A percentile compares a stretch with the other conserved stretches of the same genome.
phyloP scores from a whole-genome alignment of 2,888 invertebrate genomes.

The Melieria omissa region DNA sequence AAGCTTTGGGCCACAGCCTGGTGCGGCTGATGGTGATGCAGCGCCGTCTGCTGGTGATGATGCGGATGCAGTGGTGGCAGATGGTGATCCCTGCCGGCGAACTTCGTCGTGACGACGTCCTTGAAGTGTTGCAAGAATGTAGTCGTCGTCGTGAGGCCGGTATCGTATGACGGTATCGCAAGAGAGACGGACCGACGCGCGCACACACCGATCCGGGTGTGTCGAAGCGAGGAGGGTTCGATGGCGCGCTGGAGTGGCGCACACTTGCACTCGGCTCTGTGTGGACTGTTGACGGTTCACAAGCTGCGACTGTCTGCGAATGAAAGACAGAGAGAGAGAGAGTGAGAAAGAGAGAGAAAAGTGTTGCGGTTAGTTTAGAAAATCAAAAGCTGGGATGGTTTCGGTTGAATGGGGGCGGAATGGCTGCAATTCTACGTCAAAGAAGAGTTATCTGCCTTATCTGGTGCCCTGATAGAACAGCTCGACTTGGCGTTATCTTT shows the following conservation, averaged over 20 bases:
- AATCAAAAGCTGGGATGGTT: no score
- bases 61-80: constrained; percentile 63
- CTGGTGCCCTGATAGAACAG: neutral
- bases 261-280: neutral
- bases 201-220: constrained; percentile 16
- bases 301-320: no score
- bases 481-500: neutral
- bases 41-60: constrained; percentile 57
- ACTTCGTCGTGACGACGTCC: constrained; percentile 67
- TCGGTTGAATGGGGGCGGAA: no score
- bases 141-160: constrained; percentile 66
- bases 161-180: constrained; percentile 56
- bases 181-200: constrained; percentile 28
- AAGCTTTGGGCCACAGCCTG: constrained; percentile 63
- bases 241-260: neutral
- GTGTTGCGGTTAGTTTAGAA: no score
- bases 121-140: constrained; percentile 66
- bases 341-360: no score
- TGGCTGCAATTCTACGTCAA: no score
- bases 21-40: constrained; percentile 63
- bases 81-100: constrained; percentile 63
- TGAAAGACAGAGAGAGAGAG: no score
- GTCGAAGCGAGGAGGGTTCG: neutral
- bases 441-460: neutral
- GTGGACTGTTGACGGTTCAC: no score